Base-by-base conservation (phyloP, 2,113 vertebrate species). In the Muntiacus muntjak region DNA sequence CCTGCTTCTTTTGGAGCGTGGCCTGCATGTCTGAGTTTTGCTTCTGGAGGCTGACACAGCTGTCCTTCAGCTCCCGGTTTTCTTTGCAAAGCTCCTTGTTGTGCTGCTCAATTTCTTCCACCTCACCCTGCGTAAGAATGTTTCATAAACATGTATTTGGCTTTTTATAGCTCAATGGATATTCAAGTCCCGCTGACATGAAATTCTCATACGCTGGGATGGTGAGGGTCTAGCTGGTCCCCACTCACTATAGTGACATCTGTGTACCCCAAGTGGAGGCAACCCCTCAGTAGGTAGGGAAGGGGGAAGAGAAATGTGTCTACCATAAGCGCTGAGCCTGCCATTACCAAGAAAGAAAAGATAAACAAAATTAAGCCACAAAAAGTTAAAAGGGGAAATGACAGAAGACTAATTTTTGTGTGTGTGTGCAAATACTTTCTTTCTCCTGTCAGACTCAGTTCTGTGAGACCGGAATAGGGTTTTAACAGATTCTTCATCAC, bases 71-170 rank as follows among this genome's bases (percentile, higher is more conserved):
- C 16, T 98, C 87, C 93, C 98, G 87, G 2, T 99, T 99, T 82
- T 98, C 98, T 21, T 74, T 50, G 78, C 6, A 64, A 57, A 99
- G 95, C 4, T 96, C 96, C 76, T 91, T 82, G 52, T 99, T 99
- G 33, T 91, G 97, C 11, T 98, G 97, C 19, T 99, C 97, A 26
- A 98, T 78, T 95, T 99, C 98, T 64, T 99, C 98, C 47, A 98
- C 97, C 78, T 98, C 98, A 78, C 93, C 98, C 99, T 99, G 58
- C 0, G 6, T 93, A 95, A 92, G 8, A 96, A 36, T 2, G 30
- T 14, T 54, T 14, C 45, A 55, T 23, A 40, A 62, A 58, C 26
- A 89, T 3, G 0, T 5, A 19, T 87, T 81, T 30, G 90, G 84
- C 58, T 55, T 58, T 89, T 58, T 50, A 52, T 6, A 85, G 25